A percentile compares a stretch with the other conserved stretches of the same genome.
Conservation (phyloP, 1,140 invertebrate genomes). For the Chironomus striatipennis region DNA sequence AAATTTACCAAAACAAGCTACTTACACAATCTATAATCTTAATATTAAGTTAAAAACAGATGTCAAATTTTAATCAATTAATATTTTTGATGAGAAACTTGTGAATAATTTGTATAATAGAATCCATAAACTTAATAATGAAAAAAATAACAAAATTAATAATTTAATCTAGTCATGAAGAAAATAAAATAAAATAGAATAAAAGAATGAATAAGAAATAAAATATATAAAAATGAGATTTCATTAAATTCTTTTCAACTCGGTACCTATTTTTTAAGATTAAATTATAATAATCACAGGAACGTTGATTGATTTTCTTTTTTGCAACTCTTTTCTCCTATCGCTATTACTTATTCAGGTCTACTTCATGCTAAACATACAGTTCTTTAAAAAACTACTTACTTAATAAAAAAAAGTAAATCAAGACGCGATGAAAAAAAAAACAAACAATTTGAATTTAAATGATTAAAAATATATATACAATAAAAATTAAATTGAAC, state of each 20-base stretch:
- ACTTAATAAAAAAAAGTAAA: too few species aligned
- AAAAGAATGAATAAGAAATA: too few species aligned
- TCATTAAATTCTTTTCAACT: background rate
- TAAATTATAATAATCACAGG: background rate
- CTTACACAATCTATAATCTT: too few species aligned
- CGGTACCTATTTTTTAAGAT: conserved; percentile 7
- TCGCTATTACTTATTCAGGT: background rate
- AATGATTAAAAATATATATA: background rate
- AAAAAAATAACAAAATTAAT: background rate
- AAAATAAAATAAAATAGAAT: background rate
- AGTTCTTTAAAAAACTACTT: background rate
- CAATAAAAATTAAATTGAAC: background rate
- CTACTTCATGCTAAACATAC: background rate
- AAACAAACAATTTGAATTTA: background rate
- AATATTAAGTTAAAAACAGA: too few species aligned
- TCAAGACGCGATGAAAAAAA: background rate
- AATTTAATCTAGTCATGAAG: background rate
- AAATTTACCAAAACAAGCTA: too few species aligned
- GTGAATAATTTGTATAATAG: background rate
- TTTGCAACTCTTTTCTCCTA: background rate
- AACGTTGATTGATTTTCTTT: background rate
- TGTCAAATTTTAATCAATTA: too few species aligned
- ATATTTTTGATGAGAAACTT: background rate
- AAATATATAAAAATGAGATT: background rate
- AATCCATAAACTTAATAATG: background rate